Base-by-base conservation (phyloP, 2,113 vertebrate species). In the Enhydra lutris region DNA sequence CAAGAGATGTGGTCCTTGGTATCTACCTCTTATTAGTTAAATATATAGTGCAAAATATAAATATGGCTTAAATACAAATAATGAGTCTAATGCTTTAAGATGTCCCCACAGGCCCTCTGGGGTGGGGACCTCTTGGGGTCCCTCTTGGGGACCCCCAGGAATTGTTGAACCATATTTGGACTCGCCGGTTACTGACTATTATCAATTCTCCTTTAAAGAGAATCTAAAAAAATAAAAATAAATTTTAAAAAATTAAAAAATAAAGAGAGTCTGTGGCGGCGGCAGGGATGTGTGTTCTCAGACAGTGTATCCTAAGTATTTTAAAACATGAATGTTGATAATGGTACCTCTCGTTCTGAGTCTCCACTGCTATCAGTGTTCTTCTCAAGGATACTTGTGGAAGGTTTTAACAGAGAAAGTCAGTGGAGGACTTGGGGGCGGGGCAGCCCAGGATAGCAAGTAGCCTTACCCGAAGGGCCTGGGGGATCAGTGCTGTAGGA, bases 341-440 rank as follows among this genome's bases (percentile, higher is more conserved):
- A 52, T 2, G 21, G 80, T 0, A 26, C 55, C 80, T 47, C 74
- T 1, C 15, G 57, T 82, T 79, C 94, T n/a, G 47, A 86, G 31
- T 69, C 20, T 73, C 42, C 55, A 17, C 3, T 6, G 47, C 79
- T 94, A 31, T 93, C 92, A 24, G 39, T 47, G 78, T 79, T 95
- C 94, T 95, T 91, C 79, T 86, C 93, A 93, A 95, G 86, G 96
- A 57, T 26, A 69, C 57, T 14, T 20, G 45, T 65, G 61, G 52
- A 73, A 91, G 78, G 11, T 67, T 86, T 94, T n/a, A 52, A 9
- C 57, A 50, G 4, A 52, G 87, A 88, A 82, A 67, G 34, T 0
- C 2, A 34, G 45, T 2, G 39, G 34, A 52, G 55, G 26, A 29
- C 59, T 1, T 63, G 67, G 55, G 26, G 39, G 18, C 0, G 0